Evolutionary conservation across 2,113 vertebrate genomes (phyloP), one percentile per base, ranked within the genome.

Genomic region (Clarias gariepinus): DNA sequence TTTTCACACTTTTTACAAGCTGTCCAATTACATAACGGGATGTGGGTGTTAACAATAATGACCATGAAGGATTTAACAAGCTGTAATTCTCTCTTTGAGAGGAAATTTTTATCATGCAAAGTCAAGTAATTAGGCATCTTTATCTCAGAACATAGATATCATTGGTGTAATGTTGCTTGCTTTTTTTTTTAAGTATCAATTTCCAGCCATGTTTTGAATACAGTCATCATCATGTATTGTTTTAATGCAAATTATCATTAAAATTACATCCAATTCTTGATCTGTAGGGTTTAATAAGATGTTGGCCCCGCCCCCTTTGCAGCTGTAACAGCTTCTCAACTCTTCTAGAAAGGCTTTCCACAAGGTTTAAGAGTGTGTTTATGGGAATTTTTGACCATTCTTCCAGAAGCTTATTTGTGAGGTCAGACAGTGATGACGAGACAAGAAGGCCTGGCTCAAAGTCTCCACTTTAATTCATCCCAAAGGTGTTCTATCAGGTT

Each of bases 41-140:
- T 55, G 74, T 78, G 25, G 74, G 74, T 16, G 15, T 78, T 57
- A 78, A 55, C 52, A 78, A 78, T 30, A 78, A 78, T 78, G 74
- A 78, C 12, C 47, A 12, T 18, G 47, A n/a, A 57, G 25, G 25
- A 28, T 78, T 78, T 55, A 28, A 55, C 15, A 78, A 55, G 52
- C 74, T 78, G 73, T 52, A 77, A 53, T 77, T 78, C 52, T 77
- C 25, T 28, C 25, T 55, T 77, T 33, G 15, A 28, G 52, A 78
- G 12, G 25, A 78, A 18, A 78, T 78, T 7, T 7, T 55, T 78
- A 78, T n/a, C 47, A 55, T 55, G 13, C 52, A 28, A 78, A 78
- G 74, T 28, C 52, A 78, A 52, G 55, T 74, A 47, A 74, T 76
- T 78, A 78, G 74, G 28, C 74, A 55, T 28, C 13, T 55, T 78